Conservation (phyloP, 2,113 vertebrate species). For the Ochotona curzoniae region DNA sequence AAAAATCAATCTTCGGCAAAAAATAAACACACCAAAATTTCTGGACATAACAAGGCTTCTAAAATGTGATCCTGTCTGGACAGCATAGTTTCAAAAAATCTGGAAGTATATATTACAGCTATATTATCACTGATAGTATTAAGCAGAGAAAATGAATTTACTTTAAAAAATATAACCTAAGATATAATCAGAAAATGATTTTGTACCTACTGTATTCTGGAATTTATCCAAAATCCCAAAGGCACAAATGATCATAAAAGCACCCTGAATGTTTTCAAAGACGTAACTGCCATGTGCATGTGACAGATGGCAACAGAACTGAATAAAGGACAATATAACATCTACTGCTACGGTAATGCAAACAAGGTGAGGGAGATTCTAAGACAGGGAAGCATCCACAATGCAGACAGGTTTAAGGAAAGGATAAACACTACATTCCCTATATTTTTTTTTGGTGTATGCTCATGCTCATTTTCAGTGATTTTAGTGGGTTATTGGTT, state of each 20-base stretch:
- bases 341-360: background rate
- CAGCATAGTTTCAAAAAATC: background rate
- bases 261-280: background rate
- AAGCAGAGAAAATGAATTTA: background rate
- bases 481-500: conserved; percentile 12
- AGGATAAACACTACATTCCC: background rate
- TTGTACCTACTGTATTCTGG: background rate
- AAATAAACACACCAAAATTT: conserved; percentile 16
- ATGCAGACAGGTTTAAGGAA: background rate
- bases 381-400: background rate
- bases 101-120: background rate
- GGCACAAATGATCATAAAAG: background rate
- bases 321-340: background rate
- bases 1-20: conserved; percentile 61
- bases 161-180: background rate
- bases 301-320: background rate
- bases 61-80: background rate
- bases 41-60: background rate
- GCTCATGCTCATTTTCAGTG: background rate
- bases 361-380: background rate
- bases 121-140: background rate
- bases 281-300: background rate
- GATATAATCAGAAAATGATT: background rate
- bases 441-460: background rate
- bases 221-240: background rate